A percentile compares a stretch with the other conserved stretches of the same genome.
Conservation (phyloP, 2,113 vertebrate genomes). For the Nothoprocta perdicaria region DNA sequence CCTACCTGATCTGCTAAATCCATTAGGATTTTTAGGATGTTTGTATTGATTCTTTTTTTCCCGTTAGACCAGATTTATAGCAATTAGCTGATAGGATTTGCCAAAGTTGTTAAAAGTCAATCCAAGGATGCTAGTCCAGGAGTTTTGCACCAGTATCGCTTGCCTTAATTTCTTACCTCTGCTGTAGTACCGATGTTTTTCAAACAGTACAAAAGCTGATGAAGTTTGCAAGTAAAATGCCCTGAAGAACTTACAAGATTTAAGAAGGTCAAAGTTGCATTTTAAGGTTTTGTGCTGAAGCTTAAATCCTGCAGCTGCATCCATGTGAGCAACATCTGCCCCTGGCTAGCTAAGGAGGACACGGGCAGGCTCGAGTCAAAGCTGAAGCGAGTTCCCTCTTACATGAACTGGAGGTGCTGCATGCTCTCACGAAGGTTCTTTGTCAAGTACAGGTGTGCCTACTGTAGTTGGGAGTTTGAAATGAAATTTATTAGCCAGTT, state of each 20-base stretch:
- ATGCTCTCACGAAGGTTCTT: background rate
- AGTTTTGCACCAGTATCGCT: background rate
- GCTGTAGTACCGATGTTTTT: background rate
- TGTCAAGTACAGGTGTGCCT: background rate
- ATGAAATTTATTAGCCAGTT: constrained; percentile 6
- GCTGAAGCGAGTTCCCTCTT: background rate
- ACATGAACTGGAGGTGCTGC: background rate
- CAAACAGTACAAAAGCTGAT: background rate
- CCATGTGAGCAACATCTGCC: background rate
- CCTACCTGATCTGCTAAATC: background rate
- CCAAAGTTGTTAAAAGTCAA: background rate
- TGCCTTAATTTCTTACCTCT: background rate
- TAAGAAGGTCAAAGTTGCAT: background rate
- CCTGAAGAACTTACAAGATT: background rate
- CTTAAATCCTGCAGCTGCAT: background rate
- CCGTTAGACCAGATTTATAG: background rate
- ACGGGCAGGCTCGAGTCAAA: background rate
- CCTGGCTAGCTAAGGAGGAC: background rate
- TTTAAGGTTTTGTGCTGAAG: background rate
- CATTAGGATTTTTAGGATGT: background rate
- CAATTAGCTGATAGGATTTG: background rate
- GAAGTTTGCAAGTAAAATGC: background rate
- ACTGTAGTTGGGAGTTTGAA: constrained; percentile 4
- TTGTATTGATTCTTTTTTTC: background rate
- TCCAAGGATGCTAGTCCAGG: background rate